Evolutionary conservation across 2,113 vertebrate species (phyloP).

Genomic region (Pomatostomus ruficeps): DNA sequence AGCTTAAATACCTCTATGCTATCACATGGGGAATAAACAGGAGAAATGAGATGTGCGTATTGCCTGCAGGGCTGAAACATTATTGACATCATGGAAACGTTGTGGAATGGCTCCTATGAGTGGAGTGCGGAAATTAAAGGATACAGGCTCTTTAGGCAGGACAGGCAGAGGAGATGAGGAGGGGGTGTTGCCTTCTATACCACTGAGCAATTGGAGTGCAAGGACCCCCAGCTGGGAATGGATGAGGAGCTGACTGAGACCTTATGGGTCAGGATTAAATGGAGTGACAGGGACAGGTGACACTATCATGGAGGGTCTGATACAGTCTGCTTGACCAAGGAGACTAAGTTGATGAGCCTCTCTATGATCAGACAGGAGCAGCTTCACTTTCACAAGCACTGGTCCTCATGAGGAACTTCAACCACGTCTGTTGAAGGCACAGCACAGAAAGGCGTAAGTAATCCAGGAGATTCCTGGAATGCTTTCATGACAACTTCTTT

Average conservation of each 20-base stretch:
- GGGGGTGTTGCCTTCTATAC: not conserved
- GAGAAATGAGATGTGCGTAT: not conserved
- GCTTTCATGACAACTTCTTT: not conserved
- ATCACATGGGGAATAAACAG: not conserved
- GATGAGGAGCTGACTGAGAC: not conserved
- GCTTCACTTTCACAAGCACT: not conserved
- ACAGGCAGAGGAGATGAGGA: no score
- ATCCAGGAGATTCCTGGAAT: not conserved
- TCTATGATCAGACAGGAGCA: not conserved
- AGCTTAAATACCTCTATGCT: not conserved
- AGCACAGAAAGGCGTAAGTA: not conserved
- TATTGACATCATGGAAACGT: not conserved
- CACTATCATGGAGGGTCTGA: not conserved
- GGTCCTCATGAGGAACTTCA: not conserved
- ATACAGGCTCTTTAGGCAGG: not conserved
- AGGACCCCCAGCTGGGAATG: not conserved
- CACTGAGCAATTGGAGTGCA: not conserved
- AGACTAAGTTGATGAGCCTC: not conserved
- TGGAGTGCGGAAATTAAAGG: not conserved
- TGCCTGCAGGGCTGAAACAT: not conserved
- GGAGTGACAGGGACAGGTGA: not conserved
- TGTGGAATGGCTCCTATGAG: not conserved
- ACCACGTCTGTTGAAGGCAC: not conserved
- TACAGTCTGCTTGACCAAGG: not conserved
- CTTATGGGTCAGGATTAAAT: not conserved